phyloP scores from a whole-genome alignment of 2,113 vertebrate species.

The Psittacus erithacus region DNA sequence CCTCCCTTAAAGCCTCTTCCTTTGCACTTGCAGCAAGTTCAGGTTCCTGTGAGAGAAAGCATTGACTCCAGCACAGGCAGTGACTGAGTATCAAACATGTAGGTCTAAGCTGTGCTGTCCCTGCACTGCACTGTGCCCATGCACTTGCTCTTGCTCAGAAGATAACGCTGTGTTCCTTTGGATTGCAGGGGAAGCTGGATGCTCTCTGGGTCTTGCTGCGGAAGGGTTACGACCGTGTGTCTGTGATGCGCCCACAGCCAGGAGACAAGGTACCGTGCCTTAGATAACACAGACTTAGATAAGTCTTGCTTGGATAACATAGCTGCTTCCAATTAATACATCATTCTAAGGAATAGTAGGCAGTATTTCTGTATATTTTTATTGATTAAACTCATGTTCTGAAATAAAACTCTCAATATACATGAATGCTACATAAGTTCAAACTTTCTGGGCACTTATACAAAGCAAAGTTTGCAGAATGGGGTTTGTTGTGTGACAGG shows the following conservation, averaged over 20 bases:
- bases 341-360: no score
- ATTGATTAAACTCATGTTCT: background rate
- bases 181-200: slow-evolving; percentile 90
- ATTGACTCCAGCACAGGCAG: background rate
- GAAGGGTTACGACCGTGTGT: slow-evolving; percentile 95
- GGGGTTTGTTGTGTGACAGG: background rate
- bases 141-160: background rate
- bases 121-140: background rate
- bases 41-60: background rate
- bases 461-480: background rate
- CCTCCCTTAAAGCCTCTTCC: background rate
- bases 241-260: slow-evolving; percentile 95
- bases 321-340: background rate
- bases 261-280: slow-evolving; percentile 89
- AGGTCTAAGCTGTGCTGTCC: background rate
- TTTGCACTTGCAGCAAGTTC: background rate
- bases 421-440: background rate
- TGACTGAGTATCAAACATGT: no score
- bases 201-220: slow-evolving; percentile 92
- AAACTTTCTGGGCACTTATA: background rate
- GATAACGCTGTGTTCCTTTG: background rate
- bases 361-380: background rate
- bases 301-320: background rate
- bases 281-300: background rate
- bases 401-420: background rate